Base-by-base conservation (phyloP, 1,140 invertebrate genomes). In the Asobara japonica region DNA sequence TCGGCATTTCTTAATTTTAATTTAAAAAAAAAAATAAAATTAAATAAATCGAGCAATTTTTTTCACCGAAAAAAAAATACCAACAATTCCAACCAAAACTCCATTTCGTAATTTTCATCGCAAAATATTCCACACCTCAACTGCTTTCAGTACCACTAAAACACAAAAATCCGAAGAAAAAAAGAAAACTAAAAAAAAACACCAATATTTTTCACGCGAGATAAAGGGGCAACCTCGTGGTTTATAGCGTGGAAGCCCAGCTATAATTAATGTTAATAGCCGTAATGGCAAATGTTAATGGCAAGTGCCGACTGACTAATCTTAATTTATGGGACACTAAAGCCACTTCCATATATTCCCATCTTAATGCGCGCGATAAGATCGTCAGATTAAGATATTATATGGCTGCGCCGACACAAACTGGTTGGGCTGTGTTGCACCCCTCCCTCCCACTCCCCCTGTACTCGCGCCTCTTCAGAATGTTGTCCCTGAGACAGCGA, bases 381-480 rank as follows among this genome's bases (percentile, higher is more conserved):
- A 82, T 82, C 76, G 75, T 75, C 75, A 79, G 80, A 82, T 82
- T 82, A 80, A 82, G 80, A 80, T 82, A 82, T 82, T 80, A 82
- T 82, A 82, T 80, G 72, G 74, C 74, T 71, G 72, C 71, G 69
- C 77, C 77, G 74, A 79, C 74, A 75, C 76, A 77, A 79, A 77
- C 74, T 77, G 76, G 78, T 79, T 78, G 71, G 67, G 69, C 11
- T 67, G 61, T 41, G 66, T 73, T 30, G 18, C 18, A 51, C 31
- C 62, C 18, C 31, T 22, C 22, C n/a, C 25, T 22, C 0, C 16
- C 41, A n/a, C 16, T 18, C 48, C 48, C 48, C 56, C 5, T 27
- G 25, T 29, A 56, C 51, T n/a, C n/a, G n/a, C n/a, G n/a, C 11
- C n/a, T 62, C 25, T n/a, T 62, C 67, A 68, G 76, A 75, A 77